A percentile compares a stretch with the other conserved stretches of the same genome.
Conservation (phyloP, 2,797 vertebrate genomes). For the Manis pentadactyla region DNA sequence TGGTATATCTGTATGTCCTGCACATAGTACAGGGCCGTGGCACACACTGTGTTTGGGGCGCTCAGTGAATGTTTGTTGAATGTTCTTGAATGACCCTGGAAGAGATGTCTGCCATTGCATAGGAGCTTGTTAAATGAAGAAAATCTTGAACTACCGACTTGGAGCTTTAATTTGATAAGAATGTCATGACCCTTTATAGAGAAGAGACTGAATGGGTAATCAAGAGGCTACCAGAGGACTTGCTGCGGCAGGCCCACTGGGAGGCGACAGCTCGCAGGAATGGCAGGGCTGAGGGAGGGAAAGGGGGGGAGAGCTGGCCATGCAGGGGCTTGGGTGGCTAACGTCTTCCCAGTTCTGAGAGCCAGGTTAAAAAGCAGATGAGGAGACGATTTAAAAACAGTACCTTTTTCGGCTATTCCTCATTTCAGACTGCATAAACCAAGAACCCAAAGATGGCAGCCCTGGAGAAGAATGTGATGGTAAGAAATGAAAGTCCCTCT, state of each 20-base stretch:
- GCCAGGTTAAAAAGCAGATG: background rate
- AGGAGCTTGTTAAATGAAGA: background rate
- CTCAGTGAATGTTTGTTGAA: background rate
- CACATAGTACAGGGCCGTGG: background rate
- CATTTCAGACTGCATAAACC: conserved; percentile 92
- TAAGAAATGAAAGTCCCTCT: conserved; percentile 83
- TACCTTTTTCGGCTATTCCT: conserved; percentile 42
- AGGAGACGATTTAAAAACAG: background rate
- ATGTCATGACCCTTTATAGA: background rate
- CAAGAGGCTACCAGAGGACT: background rate
- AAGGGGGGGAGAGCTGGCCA: too few relatives aligned
- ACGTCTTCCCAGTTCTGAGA: background rate
- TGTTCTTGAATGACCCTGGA: background rate
- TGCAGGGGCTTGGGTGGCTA: too few relatives aligned
- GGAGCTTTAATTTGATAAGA: background rate
- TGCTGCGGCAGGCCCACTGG: background rate
- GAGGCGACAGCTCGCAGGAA: background rate
- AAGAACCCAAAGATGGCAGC: conserved; percentile 93
- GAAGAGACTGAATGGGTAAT: background rate
- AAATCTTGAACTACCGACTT: background rate
- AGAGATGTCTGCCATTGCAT: background rate
- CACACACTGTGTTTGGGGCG: background rate
- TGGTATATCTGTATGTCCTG: background rate
- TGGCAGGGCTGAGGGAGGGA: background rate
- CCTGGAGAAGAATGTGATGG: conserved; percentile 91